Percentiles rank a stretch among this genome's conserved stretches.
These are phyloP conservation scores for Drosophila yooni DNA, from an alignment of 2,888 invertebrate species.

Conservation along the genomic window DNA sequence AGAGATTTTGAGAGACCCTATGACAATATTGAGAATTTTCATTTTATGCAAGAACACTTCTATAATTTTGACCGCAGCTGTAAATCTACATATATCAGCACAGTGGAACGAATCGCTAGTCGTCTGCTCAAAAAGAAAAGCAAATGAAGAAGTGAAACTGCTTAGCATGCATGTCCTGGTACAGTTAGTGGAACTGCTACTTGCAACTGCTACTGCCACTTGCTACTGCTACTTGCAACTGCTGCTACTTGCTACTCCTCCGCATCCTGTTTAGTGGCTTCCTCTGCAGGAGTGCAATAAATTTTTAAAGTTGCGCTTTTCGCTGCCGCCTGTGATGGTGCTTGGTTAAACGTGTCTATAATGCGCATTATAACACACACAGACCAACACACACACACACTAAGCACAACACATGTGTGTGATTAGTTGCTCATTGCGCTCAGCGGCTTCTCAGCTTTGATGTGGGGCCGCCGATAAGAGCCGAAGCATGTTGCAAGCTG, in stretches of 20 bases:
- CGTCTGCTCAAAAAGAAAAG: slow-evolving; percentile 45
- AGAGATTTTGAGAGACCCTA: not conserved
- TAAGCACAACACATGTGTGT: slow-evolving; percentile 12
- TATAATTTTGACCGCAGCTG: not conserved
- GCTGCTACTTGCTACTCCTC: slow-evolving; percentile 5
- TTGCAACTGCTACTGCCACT: not conserved
- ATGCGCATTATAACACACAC: slow-evolving; percentile 61
- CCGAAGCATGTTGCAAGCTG: slow-evolving; percentile 54
- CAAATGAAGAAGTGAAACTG: slow-evolving; percentile 56
- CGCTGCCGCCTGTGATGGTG: slow-evolving; percentile 54
- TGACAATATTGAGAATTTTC: not conserved
- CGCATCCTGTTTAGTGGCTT: slow-evolving; percentile 38
- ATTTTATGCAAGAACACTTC: not conserved
- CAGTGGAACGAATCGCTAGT: slow-evolving; percentile 45
- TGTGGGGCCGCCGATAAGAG: slow-evolving; percentile 61
- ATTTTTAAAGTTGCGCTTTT: slow-evolving; percentile 80
- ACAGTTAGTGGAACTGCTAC: not conserved
- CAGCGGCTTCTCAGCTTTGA: slow-evolving; percentile 58
- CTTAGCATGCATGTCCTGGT: slow-evolving; percentile 56
- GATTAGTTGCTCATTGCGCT: slow-evolving; percentile 29
- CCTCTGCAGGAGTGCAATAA: slow-evolving; percentile 71
- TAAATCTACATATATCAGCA: not conserved
- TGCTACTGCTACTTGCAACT: slow-evolving; percentile 5
- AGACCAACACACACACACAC: slow-evolving; percentile 29
- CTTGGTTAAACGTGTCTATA: slow-evolving; percentile 78